A percentile compares a stretch with the other conserved stretches of the same genome.
phyloP scores from a whole-genome alignment of 2,888 invertebrate genomes.

The Drosophila bunnanda region DNA sequence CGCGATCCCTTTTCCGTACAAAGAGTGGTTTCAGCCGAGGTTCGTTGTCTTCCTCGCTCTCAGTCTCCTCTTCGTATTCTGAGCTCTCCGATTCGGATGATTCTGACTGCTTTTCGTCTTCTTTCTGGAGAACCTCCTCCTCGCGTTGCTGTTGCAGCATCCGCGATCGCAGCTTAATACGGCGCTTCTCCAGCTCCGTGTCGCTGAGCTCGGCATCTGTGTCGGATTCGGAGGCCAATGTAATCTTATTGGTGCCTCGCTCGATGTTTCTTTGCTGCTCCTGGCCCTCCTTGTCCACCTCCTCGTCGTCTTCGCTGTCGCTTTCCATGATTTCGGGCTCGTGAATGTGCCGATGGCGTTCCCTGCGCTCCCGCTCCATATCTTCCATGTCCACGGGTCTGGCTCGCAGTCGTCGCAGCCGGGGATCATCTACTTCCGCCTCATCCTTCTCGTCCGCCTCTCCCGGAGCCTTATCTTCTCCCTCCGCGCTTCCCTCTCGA shows the following conservation, averaged over 20 bases:
- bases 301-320: slow-evolving; percentile 85
- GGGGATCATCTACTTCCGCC: slow-evolving; percentile 90
- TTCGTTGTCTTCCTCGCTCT: slow-evolving; percentile 95
- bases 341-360: slow-evolving; percentile 87
- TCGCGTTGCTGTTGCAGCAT: slow-evolving; percentile 90
- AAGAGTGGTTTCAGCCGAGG: slow-evolving; percentile 97
- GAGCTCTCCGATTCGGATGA: slow-evolving; percentile 90
- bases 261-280: slow-evolving; percentile 84
- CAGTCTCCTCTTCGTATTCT: slow-evolving; percentile 92
- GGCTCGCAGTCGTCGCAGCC: slow-evolving; percentile 89
- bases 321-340: slow-evolving; percentile 88
- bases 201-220: slow-evolving; percentile 94
- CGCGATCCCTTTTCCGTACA: slow-evolving; percentile 95
- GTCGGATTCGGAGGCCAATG: slow-evolving; percentile 86
- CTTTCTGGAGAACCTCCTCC: slow-evolving; percentile 86
- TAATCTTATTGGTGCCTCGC: slow-evolving; percentile 83
- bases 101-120: slow-evolving; percentile 87
- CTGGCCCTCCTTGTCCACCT: slow-evolving; percentile 72
- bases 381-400: slow-evolving; percentile 85
- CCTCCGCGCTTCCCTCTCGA: slow-evolving; percentile 45
- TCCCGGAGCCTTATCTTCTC: slow-evolving; percentile 38
- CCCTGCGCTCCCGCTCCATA: slow-evolving; percentile 84
- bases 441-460: slow-evolving; percentile 49
- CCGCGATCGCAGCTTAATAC: slow-evolving; percentile 88
- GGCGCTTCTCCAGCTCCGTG: slow-evolving; percentile 92